Conservation (phyloP, 2,888 invertebrate genomes). For the Orthosia gothica region DNA sequence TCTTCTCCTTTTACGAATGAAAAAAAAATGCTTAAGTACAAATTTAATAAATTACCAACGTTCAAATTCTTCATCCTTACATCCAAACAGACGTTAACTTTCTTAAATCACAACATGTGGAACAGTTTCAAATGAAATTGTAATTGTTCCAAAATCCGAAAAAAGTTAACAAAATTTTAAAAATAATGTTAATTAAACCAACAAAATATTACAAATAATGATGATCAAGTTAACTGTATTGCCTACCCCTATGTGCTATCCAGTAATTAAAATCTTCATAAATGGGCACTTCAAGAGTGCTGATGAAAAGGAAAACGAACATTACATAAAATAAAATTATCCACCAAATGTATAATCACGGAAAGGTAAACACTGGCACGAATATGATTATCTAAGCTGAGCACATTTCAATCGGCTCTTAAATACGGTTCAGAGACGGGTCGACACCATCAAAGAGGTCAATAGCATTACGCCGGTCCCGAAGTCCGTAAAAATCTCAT, state of each 20-base stretch:
- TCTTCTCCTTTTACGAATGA: not conserved
- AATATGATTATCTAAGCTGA: constrained; percentile 57
- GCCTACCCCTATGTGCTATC: not conserved
- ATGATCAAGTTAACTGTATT: not conserved
- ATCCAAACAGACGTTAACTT: not conserved
- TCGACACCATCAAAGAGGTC: constrained; percentile 75
- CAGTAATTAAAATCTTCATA: constrained; percentile 28
- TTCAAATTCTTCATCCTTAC: not conserved
- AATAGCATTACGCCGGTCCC: constrained; percentile 77
- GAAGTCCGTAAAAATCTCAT: constrained; percentile 80
- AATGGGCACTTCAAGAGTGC: constrained; percentile 4
- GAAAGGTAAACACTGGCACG: constrained; percentile 47
- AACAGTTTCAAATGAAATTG: not conserved
- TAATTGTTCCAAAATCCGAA: not conserved
- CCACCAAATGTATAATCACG: constrained; percentile 31
- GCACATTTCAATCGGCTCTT: constrained; percentile 60
- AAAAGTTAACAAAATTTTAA: not conserved
- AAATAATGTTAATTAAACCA: not conserved
- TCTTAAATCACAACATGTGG: not conserved
- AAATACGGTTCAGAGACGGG: constrained; percentile 67
- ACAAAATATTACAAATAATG: constrained; percentile 4
- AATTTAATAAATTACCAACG: not conserved
- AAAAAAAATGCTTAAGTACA: not conserved
- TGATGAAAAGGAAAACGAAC: constrained; percentile 15
- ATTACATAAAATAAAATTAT: constrained; percentile 36